phyloP scores from a whole-genome alignment of 2,797 vertebrate genomes.

The Pangasius mekongensis region DNA sequence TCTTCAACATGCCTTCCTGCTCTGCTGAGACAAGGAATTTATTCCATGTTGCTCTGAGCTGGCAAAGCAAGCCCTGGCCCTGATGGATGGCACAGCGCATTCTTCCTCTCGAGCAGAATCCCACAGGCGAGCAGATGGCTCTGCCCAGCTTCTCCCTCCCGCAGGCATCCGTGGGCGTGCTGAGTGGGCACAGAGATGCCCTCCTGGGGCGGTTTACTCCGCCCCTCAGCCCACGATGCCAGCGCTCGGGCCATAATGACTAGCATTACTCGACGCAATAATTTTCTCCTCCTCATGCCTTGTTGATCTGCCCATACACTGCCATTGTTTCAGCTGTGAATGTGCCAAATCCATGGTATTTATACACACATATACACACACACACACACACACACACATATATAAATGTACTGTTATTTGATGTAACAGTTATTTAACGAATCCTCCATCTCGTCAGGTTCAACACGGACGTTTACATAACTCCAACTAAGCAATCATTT shows the following conservation, averaged over 20 bases:
- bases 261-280: constrained; percentile 78
- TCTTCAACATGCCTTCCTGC: constrained; percentile 22
- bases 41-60: constrained; percentile 46
- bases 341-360: constrained; percentile 77
- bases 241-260: constrained; percentile 67
- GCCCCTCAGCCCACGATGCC: constrained; percentile 58
- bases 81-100: constrained; percentile 71
- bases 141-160: constrained; percentile 75
- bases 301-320: constrained; percentile 65
- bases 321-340: constrained; percentile 70
- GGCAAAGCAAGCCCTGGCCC: constrained; percentile 62
- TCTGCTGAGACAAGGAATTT: constrained; percentile 50
- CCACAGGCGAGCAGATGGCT: constrained; percentile 79
- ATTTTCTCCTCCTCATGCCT: constrained; percentile 75
- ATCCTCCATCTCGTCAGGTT: not conserved
- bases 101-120: constrained; percentile 71
- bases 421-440: not conserved
- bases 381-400: not conserved
- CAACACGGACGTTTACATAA: not conserved
- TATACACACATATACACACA: constrained; percentile 3
- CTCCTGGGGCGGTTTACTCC: constrained; percentile 62
- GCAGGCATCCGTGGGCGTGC: constrained; percentile 72
- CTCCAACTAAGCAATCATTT: not conserved
- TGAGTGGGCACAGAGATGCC: constrained; percentile 63
- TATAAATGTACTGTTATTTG: not conserved